A percentile compares a stretch with the other conserved stretches of the same genome.
Conservation (phyloP, 2,888 invertebrate genomes). For the Synanthedon vespiformis region DNA sequence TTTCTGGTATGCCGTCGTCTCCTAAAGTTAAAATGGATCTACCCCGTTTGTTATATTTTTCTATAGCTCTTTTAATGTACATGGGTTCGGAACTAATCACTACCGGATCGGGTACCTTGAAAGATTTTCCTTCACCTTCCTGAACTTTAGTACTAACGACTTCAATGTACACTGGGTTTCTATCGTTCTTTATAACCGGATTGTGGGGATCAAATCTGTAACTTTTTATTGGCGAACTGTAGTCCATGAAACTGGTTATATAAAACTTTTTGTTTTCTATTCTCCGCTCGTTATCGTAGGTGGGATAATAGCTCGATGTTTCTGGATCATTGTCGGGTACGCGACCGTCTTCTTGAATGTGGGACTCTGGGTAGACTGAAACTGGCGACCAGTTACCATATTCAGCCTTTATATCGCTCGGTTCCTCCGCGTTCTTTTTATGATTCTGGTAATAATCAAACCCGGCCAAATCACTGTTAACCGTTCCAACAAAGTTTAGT, state of each 20-base stretch:
- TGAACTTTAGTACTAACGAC: slow-evolving; percentile 62
- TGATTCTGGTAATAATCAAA: slow-evolving; percentile 61
- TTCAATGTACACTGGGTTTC: slow-evolving; percentile 69
- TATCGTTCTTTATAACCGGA: slow-evolving; percentile 63
- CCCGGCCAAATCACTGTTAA: slow-evolving; percentile 58
- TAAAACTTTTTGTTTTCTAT: slow-evolving; percentile 60
- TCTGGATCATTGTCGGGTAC: slow-evolving; percentile 50
- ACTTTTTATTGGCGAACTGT: slow-evolving; percentile 52
- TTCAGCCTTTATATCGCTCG: slow-evolving; percentile 58
- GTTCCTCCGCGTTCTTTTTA: slow-evolving; percentile 48
- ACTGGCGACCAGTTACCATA: slow-evolving; percentile 69
- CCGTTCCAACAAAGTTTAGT: slow-evolving; percentile 38
- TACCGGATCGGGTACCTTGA: slow-evolving; percentile 76
- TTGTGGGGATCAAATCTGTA: slow-evolving; percentile 62
- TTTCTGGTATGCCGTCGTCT: slow-evolving; percentile 81
- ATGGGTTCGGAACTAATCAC: slow-evolving; percentile 75
- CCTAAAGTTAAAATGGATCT: slow-evolving; percentile 75
- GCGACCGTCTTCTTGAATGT: slow-evolving; percentile 54
- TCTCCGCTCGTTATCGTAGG: slow-evolving; percentile 54
- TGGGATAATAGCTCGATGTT: slow-evolving; percentile 56
- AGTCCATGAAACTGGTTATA: slow-evolving; percentile 53
- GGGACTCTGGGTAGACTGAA: slow-evolving; percentile 59
- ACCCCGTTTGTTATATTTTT: slow-evolving; percentile 71
- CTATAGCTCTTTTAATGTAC: slow-evolving; percentile 65
- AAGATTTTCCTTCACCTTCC: slow-evolving; percentile 54